Evolutionary conservation across 2,888 invertebrate genomes (phyloP).

Genomic region (Muscina levida): DNA sequence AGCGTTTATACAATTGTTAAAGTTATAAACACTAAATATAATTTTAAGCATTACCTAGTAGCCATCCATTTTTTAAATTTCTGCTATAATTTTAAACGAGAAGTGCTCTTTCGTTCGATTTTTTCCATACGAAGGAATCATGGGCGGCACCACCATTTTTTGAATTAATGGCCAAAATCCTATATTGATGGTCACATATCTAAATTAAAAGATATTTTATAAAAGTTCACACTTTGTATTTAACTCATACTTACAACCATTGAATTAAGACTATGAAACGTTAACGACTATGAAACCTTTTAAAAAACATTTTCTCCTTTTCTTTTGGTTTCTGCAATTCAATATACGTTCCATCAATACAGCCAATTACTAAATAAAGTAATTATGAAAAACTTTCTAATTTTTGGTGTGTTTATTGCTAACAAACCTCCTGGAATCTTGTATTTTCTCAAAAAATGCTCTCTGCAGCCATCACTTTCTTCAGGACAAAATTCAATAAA

Average conservation of each 20-base stretch:
- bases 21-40: slow-evolving; percentile 6
- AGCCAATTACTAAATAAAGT: slow-evolving; percentile 2
- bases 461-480: slow-evolving; percentile 15
- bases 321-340: not conserved
- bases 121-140: slow-evolving; percentile 28
- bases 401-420: slow-evolving; percentile 12
- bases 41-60: not conserved
- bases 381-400: not conserved
- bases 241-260: slow-evolving; percentile 20
- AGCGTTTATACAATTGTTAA: not conserved
- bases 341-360: slow-evolving; percentile 11
- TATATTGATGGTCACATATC: slow-evolving; percentile 21
- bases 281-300: too few species aligned
- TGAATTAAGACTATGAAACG: slow-evolving; percentile 19
- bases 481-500: slow-evolving; percentile 31
- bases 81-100: not conserved
- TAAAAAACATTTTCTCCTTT: slow-evolving; percentile 9
- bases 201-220: not conserved
- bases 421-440: slow-evolving; percentile 30
- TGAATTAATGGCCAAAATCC: slow-evolving; percentile 20
- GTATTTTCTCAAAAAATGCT: slow-evolving; percentile 29
- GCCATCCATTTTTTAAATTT: slow-evolving; percentile 6
- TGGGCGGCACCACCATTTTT: slow-evolving; percentile 24
- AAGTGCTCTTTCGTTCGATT: slow-evolving; percentile 13
- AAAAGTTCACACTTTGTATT: not conserved